These are phyloP conservation scores for Ochotona princeps DNA, from an alignment of 2,113 vertebrate genomes.

Conservation along the genomic window DNA sequence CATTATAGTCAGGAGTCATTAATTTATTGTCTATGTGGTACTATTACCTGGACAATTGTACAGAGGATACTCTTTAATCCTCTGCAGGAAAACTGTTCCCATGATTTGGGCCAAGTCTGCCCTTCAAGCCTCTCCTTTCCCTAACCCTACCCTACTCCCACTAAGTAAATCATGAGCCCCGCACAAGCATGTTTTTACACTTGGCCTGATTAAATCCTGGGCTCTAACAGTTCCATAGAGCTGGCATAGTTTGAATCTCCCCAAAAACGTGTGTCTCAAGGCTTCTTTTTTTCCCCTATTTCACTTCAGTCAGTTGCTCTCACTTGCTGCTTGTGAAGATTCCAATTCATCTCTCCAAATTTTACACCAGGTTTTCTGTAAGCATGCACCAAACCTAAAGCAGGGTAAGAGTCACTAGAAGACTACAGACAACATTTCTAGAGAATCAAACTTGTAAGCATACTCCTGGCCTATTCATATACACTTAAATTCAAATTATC, in stretches of 20 bases:
- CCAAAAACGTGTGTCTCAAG: not conserved
- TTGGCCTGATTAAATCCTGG: not conserved
- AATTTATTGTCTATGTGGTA: constrained; percentile 7
- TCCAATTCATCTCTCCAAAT: not conserved
- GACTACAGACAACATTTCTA: not conserved
- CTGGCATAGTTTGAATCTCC: not conserved
- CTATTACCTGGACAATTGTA: not conserved
- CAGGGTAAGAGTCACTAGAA: not conserved
- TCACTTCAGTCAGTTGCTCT: not conserved
- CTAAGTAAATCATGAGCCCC: not conserved
- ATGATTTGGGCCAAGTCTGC: not conserved
- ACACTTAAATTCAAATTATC: not conserved
- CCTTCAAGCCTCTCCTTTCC: not conserved
- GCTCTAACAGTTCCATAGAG: not conserved
- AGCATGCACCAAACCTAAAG: not conserved
- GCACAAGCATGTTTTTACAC: not conserved
- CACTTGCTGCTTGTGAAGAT: not conserved
- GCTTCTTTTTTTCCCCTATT: not conserved
- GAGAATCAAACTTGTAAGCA: not conserved
- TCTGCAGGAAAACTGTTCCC: not conserved
- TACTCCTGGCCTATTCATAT: not conserved
- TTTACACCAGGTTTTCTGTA: not conserved
- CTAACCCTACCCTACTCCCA: too few species aligned
- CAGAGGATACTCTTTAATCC: not conserved
- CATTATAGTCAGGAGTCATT: not conserved